These are phyloP conservation scores for Goniozus legneri DNA, from an alignment of 1,140 invertebrate genomes.

Conservation along the genomic window DNA sequence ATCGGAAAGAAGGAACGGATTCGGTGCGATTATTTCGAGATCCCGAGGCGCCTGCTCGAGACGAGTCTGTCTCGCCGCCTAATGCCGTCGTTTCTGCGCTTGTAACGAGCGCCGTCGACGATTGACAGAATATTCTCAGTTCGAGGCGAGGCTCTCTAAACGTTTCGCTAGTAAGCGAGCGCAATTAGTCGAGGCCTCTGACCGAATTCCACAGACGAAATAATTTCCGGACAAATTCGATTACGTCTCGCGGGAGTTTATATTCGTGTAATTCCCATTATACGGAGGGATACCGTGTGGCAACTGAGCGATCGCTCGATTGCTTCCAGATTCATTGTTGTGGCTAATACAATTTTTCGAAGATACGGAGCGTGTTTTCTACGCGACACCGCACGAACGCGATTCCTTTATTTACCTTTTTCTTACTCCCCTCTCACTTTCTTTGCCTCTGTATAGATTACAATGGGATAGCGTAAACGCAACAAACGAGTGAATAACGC, in stretches of 20 bases:
- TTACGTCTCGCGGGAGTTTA: no score
- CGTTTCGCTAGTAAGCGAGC: no score
- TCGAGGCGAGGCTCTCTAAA: no score
- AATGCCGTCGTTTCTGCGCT: no score
- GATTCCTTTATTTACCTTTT: background rate
- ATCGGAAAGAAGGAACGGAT: no score
- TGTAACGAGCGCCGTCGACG: slow-evolving; percentile 42
- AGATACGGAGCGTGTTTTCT: slow-evolving; percentile 17
- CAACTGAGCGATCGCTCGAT: slow-evolving; percentile 27
- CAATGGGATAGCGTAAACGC: slow-evolving; percentile 27
- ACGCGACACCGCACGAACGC: slow-evolving; percentile 27
- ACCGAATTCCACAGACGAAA: no score
- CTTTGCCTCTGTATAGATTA: no score
- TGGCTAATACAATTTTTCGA: slow-evolving; percentile 29
- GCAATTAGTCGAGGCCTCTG: no score
- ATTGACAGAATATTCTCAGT: slow-evolving; percentile 49
- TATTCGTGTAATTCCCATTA: no score
- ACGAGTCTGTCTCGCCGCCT: slow-evolving; percentile 25
- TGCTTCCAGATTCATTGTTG: slow-evolving; percentile 25
- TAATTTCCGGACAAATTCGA: no score
- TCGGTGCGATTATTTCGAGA: slow-evolving; percentile 46
- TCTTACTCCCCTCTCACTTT: slow-evolving; percentile 18
- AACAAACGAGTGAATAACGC: no score
- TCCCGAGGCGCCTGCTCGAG: slow-evolving; percentile 25
- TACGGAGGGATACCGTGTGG: slow-evolving; percentile 7